Conservation (phyloP, 2,113 vertebrate species). For the Ammodytes marinus region DNA sequence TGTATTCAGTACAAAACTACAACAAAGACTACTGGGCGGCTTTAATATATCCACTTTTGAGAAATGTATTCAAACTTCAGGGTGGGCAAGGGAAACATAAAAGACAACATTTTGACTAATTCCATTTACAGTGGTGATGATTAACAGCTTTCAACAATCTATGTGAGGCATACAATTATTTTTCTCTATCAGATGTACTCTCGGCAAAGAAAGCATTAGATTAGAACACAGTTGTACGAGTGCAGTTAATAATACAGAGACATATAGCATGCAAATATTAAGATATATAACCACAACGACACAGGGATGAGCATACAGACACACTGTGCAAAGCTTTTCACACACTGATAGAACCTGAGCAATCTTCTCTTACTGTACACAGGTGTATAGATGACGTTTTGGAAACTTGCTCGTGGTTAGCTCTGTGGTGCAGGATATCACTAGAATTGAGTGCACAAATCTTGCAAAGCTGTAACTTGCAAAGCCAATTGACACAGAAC, state of each 20-base stretch:
- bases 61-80: not conserved
- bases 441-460: slow-evolving; percentile 8
- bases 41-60: not conserved
- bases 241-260: not conserved
- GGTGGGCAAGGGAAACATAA: not conserved
- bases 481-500: too few species aligned
- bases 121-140: too few species aligned
- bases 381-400: slow-evolving; percentile 43
- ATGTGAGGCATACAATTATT: not conserved
- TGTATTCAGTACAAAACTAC: not conserved
- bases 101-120: not conserved
- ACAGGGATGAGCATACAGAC: not conserved
- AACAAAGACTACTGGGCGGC: not conserved
- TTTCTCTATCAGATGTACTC: not conserved
- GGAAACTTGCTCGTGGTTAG: slow-evolving; percentile 53
- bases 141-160: too few species aligned
- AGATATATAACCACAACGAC: slow-evolving; percentile 9
- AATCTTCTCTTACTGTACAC: not conserved
- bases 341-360: slow-evolving; percentile 29
- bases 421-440: slow-evolving; percentile 18
- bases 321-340: slow-evolving; percentile 10
- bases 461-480: not conserved
- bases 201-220: not conserved
- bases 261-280: slow-evolving; percentile 5
- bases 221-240: not conserved